A percentile compares a stretch with the other conserved stretches of the same genome.
Conservation (phyloP, 2,113 vertebrate genomes). For the Murina feae region DNA sequence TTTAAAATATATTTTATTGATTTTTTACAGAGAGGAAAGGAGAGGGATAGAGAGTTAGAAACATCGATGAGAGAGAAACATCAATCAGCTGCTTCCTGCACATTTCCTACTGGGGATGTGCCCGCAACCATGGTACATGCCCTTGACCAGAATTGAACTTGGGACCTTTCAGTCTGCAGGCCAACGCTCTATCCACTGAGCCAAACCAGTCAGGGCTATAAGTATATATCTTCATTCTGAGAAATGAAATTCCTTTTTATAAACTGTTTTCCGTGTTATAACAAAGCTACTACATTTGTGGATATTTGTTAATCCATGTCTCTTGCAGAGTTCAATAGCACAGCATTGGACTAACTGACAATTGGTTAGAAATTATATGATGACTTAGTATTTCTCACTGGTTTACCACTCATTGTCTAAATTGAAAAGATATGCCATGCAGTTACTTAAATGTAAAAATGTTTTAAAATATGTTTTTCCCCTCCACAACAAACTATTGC, state of each 20-base stretch:
- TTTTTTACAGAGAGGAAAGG: too few relatives aligned
- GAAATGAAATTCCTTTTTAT: slow-evolving; percentile 60
- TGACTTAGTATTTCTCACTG: not conserved
- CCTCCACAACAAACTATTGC: not conserved
- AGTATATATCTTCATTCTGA: slow-evolving; percentile 55
- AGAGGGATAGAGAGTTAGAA: too few relatives aligned
- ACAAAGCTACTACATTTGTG: slow-evolving; percentile 43
- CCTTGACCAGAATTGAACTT: too few relatives aligned
- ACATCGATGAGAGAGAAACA: too few relatives aligned
- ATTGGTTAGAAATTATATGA: not conserved
- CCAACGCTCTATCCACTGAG: too few relatives aligned
- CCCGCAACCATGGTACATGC: too few relatives aligned
- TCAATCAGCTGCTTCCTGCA: too few relatives aligned
- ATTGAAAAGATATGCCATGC: not conserved
- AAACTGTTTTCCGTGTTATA: slow-evolving; percentile 40
- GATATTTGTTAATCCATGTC: not conserved
- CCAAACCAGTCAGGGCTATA: too few relatives aligned
- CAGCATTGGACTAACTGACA: slow-evolving; percentile 17
- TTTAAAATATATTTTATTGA: too few relatives aligned
- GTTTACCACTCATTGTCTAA: not conserved
- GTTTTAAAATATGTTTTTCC: not conserved
- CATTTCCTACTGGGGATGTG: too few relatives aligned
- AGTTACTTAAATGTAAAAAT: not conserved
- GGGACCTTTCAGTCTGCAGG: too few relatives aligned
- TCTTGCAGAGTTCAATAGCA: slow-evolving; percentile 6